Conservation (phyloP, 2,888 invertebrate genomes). For the Trypoxylon attenuatum region DNA sequence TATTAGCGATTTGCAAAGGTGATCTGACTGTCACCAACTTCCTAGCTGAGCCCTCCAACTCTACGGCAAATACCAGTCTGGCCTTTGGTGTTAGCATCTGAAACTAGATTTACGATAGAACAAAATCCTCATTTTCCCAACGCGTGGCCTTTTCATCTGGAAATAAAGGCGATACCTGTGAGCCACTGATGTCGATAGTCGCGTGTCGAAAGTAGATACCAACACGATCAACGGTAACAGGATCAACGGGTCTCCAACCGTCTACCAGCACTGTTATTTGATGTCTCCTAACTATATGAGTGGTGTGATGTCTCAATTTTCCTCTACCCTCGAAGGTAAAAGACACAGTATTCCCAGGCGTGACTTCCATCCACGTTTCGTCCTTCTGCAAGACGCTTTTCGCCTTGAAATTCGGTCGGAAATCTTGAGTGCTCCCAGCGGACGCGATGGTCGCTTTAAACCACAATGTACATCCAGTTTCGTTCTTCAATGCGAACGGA, state of each 20-base stretch:
- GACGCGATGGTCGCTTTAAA: constrained; percentile 89
- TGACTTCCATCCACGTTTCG: constrained; percentile 83
- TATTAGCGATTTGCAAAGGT: constrained; percentile 88
- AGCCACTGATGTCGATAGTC: constrained; percentile 57
- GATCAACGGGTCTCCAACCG: constrained; percentile 90
- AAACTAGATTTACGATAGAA: constrained; percentile 44
- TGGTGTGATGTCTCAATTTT: constrained; percentile 83
- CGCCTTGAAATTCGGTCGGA: constrained; percentile 63
- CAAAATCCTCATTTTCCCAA: constrained; percentile 1
- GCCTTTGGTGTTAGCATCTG: constrained; percentile 75
- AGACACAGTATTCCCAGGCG: constrained; percentile 85
- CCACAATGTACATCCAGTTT: constrained; percentile 89
- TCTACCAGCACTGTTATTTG: constrained; percentile 92
- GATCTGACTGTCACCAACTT: constrained; percentile 95
- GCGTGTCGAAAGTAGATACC: constrained; percentile 93
- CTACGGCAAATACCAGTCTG: constrained; percentile 92
- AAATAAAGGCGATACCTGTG: constrained; percentile 40
- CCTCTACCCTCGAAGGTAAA: constrained; percentile 90
- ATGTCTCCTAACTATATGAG: constrained; percentile 87
- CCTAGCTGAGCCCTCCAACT: constrained; percentile 93
- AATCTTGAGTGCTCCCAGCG: constrained; percentile 76
- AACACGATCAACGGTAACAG: constrained; percentile 96
- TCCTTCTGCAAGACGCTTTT: constrained; percentile 71
- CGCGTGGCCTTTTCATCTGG: neutral
- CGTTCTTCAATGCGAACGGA: constrained; percentile 94